Base-by-base conservation (phyloP, 2,797 vertebrate genomes). In the Leptatherina wallacei region DNA sequence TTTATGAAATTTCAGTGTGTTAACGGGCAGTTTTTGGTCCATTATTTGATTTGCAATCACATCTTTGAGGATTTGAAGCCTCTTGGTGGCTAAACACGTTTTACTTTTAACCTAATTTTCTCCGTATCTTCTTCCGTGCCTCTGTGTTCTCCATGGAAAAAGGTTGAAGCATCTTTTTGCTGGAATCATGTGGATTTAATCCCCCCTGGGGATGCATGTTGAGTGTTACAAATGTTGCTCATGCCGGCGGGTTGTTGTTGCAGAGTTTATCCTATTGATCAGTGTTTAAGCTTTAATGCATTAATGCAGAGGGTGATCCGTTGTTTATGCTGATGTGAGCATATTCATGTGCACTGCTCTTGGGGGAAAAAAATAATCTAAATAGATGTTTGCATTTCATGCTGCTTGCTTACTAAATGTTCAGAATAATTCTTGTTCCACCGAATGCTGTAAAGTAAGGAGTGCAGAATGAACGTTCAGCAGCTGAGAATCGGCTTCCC, bases 251-350 rank as follows among this genome's bases (percentile, higher is more conserved):
- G 27, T 73, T 55, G 47, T 67, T 77, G 51, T 35, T 77, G 71
- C 61, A 29, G 72, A 36, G 14, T 82, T 68, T 64, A n/a, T 75
- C 22, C 27, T 74, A 83, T 80, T 49, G 85, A 86, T 89, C 61
- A 30, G 38, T 14, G 54, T 72, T 80, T 55, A 64, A 67, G 73
- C 54, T 71, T 42, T 67, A 67, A 73, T 65, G 70, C 68, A 69
- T 71, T 72, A 54, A 76, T 69, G 68, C 62, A 64, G 60, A 65
- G 60, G 38, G 18, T 65, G 75, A 67, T 22, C 13, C 47, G 29
- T 6, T 68, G 60, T 20, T 27, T 38, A n/a, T 71, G 81, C 81
- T 84, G 75, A 84, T 36, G 24, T 9, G 36, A 52, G 8, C 38
- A 58, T 8, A 13, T 63, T 59, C n/a, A 47, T 1, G 29, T 40